These are phyloP conservation scores for Stenurella melanura DNA, from an alignment of 2,888 invertebrate genomes.

Conservation along the genomic window DNA sequence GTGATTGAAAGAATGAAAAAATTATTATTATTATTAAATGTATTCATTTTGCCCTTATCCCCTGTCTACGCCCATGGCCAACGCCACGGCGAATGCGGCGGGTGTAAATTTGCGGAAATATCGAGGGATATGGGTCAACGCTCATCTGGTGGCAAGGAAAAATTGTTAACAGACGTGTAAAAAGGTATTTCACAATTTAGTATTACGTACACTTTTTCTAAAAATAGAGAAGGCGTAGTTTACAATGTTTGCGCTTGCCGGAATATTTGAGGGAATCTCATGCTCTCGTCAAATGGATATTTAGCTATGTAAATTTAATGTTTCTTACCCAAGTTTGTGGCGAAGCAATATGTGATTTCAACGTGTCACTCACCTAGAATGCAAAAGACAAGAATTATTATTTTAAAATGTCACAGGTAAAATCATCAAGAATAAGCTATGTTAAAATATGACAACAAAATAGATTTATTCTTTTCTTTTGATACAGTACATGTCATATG, in stretches of 20 bases:
- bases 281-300: not conserved
- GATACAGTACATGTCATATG: no score
- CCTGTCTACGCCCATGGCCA: not conserved
- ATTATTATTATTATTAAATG: no score
- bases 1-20: no score
- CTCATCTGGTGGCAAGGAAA: slow-evolving; percentile 34
- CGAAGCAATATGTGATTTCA: not conserved
- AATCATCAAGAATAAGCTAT: no score
- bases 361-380: not conserved
- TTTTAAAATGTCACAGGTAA: no score
- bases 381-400: not conserved
- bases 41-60: not conserved
- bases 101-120: slow-evolving; percentile 35
- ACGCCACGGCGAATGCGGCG: not conserved
- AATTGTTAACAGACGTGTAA: slow-evolving; percentile 46
- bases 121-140: slow-evolving; percentile 48
- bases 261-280: not conserved
- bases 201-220: not conserved
- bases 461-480: no score
- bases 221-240: not conserved
- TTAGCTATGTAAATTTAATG: not conserved
- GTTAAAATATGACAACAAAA: no score
- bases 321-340: not conserved
- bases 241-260: not conserved
- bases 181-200: slow-evolving; percentile 42